These are phyloP conservation scores for Phalacrocorax brasilianus DNA, from an alignment of 2,113 vertebrate genomes.

Conservation along the genomic window DNA sequence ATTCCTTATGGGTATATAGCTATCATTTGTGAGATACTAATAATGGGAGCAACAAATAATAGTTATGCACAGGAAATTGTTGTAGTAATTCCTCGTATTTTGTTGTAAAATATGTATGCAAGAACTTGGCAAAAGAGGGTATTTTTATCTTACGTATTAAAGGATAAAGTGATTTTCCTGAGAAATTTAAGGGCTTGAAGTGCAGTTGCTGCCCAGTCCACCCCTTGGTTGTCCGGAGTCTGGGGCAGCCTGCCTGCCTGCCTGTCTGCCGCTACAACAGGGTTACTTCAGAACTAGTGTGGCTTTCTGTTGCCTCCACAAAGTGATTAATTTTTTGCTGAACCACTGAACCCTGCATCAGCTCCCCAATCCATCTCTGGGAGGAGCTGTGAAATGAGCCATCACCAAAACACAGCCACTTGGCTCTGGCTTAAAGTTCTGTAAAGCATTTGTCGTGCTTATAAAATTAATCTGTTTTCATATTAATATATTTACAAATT, in stretches of 20 bases:
- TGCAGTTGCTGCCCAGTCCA: not conserved
- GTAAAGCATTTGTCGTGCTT: accelerated
- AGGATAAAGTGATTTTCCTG: not conserved
- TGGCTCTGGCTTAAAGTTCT: not conserved
- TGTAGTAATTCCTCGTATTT: not conserved
- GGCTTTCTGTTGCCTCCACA: not conserved
- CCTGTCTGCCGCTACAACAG: accelerated
- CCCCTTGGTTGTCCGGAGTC: not conserved
- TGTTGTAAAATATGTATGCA: not conserved
- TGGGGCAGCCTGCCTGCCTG: not conserved
- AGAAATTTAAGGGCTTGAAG: not conserved
- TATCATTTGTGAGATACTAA: not conserved
- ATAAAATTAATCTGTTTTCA: not conserved
- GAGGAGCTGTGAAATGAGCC: conserved; percentile 4
- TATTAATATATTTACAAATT: not conserved
- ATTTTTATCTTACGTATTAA: not conserved
- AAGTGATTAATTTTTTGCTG: not conserved
- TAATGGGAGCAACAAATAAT: not conserved
- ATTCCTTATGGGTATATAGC: not conserved
- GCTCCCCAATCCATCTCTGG: not conserved
- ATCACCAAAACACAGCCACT: not conserved
- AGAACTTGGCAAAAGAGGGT: not conserved
- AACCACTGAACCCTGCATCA: not conserved
- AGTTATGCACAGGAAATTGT: not conserved
- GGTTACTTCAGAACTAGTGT: not conserved